Percentiles rank a stretch among this genome's conserved stretches.
Evolutionary conservation across 2,888 invertebrate genomes (phyloP).

Genomic region (Eulithis testata): DNA sequence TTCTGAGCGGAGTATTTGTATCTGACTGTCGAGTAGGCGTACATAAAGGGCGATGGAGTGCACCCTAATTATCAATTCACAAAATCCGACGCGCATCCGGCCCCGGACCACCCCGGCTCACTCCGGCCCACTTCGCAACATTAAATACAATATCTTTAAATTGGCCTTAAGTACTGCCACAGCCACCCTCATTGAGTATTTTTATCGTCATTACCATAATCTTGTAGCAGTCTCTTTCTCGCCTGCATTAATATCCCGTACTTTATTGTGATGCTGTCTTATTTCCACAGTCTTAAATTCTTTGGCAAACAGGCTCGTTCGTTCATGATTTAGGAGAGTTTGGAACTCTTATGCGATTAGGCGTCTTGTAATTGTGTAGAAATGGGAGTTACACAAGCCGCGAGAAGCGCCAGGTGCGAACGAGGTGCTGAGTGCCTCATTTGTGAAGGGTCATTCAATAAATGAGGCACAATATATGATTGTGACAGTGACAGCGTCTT

Average conservation of each 20-base stretch:
- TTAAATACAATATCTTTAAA: conserved; percentile 84
- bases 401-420: conserved; percentile 21
- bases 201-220: conserved; percentile 82
- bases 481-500: background rate
- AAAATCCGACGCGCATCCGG: conserved; percentile 64
- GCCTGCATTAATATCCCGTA: conserved; percentile 42
- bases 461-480: background rate
- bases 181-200: conserved; percentile 77
- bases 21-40: conserved; percentile 21
- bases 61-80: conserved; percentile 77
- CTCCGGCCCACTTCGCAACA: conserved; percentile 61
- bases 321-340: conserved; percentile 64
- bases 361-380: conserved; percentile 66
- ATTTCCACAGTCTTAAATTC: conserved; percentile 59
- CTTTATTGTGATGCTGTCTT: conserved; percentile 44
- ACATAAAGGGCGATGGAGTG: conserved; percentile 57
- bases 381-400: conserved; percentile 19
- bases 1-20: conserved; percentile 1
- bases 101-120: conserved; percentile 44
- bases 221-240: conserved; percentile 61
- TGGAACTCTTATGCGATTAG: conserved; percentile 69
- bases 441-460: background rate
- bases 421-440: conserved; percentile 3
- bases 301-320: conserved; percentile 70
- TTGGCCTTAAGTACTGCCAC: conserved; percentile 80